These are phyloP conservation scores for Megastigmus dorsalis DNA, from an alignment of 2,888 invertebrate genomes.

Conservation along the genomic window DNA sequence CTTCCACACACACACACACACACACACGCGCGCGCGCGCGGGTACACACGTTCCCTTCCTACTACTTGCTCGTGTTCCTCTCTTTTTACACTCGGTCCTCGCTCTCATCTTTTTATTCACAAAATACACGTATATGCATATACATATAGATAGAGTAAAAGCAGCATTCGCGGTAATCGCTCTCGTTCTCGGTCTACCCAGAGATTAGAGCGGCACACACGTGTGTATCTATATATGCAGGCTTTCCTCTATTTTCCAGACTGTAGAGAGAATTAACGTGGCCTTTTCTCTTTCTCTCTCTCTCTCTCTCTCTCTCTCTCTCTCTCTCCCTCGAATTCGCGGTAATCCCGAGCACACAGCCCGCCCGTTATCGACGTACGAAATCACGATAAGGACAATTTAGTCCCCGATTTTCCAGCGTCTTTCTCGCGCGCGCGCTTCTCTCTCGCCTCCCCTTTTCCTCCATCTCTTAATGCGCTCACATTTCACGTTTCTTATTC, in stretches of 20 bases:
- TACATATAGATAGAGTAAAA: background rate
- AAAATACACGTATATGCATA: too few relatives aligned
- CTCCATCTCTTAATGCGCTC: conserved; percentile 23
- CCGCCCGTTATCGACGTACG: too few relatives aligned
- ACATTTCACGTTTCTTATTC: conserved; percentile 31
- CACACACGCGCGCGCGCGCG: background rate
- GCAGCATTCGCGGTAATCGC: background rate
- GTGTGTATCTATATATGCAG: background rate
- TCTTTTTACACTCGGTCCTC: background rate
- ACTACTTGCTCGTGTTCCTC: background rate
- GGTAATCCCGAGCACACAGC: too few relatives aligned
- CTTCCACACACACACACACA: background rate
- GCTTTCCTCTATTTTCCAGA: conserved; percentile 21
- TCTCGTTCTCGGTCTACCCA: conserved; percentile 3
- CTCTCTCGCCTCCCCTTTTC: background rate
- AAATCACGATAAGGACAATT: too few relatives aligned
- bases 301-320: conserved; percentile 1
- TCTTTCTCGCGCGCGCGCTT: too few relatives aligned
- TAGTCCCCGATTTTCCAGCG: too few relatives aligned
- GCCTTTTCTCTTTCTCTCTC: background rate
- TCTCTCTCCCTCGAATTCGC: background rate
- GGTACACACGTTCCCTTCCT: too few relatives aligned
- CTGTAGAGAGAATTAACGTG: conserved; percentile 28
- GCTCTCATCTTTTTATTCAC: too few relatives aligned
- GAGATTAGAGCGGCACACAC: conserved; percentile 38